Evolutionary conservation across 2,113 vertebrate genomes (phyloP).

Genomic region (Saccopteryx bilineata): DNA sequence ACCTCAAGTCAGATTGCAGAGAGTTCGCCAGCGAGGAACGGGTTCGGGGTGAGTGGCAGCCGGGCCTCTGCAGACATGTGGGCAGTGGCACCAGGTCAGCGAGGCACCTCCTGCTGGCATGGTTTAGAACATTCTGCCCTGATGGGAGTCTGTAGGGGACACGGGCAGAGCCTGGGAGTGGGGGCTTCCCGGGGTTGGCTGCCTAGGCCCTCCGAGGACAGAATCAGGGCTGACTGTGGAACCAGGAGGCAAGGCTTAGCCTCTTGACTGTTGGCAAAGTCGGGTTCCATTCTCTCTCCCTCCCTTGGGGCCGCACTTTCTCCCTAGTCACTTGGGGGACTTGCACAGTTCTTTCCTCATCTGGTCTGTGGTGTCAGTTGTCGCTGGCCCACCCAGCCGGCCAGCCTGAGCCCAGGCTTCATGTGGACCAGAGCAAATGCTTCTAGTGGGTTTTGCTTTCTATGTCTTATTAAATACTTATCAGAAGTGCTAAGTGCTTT

Average conservation of each 20-base stretch:
- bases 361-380: not conserved
- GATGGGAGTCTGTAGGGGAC: not conserved
- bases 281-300: not conserved
- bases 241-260: not conserved
- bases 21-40: constrained; percentile 95
- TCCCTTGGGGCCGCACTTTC: not conserved
- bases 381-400: fast-evolving
- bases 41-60: constrained; percentile 92
- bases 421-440: fast-evolving
- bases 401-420: not conserved
- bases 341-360: fast-evolving
- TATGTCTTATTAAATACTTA: not conserved
- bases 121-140: not conserved
- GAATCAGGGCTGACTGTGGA: not conserved
- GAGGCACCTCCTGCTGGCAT: not conserved
- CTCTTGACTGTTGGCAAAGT: too few relatives aligned
- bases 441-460: not conserved
- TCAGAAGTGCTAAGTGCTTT: fast-evolving
- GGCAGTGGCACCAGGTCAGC: fast-evolving
- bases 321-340: not conserved
- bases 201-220: not conserved
- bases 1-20: constrained; percentile 95
- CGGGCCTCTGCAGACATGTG: fast-evolving
- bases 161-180: not conserved
- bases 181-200: too few relatives aligned